A percentile compares a stretch with the other conserved stretches of the same genome.
Evolutionary conservation across 1,140 invertebrate species (phyloP).

Genomic region (Hestina assimilis): DNA sequence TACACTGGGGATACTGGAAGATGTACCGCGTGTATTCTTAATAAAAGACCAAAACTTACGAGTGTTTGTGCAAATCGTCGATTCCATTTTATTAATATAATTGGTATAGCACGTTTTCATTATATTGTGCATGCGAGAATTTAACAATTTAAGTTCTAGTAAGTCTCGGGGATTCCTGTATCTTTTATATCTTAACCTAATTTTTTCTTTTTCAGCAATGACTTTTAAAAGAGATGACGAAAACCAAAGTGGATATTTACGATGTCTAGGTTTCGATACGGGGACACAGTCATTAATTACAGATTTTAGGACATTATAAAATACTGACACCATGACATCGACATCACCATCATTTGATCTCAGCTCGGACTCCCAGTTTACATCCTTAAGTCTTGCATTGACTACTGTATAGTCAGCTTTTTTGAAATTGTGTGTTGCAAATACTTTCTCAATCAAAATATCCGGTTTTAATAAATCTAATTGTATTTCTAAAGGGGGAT

Average conservation of each 20-base stretch:
- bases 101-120: too few relatives aligned
- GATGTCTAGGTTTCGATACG: slow-evolving; percentile 1
- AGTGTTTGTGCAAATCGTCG: too few relatives aligned
- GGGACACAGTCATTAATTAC: slow-evolving; percentile 16
- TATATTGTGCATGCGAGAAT: too few relatives aligned
- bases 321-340: slow-evolving; percentile 14
- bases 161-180: slow-evolving; percentile 20
- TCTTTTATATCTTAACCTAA: slow-evolving; percentile 5
- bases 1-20: too few relatives aligned
- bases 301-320: slow-evolving; percentile 20
- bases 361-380: slow-evolving; percentile 19
- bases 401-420: slow-evolving; percentile 22
- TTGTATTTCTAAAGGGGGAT: slow-evolving; percentile 13
- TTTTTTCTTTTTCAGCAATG: slow-evolving; percentile 17
- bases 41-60: too few relatives aligned
- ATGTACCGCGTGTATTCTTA: too few relatives aligned
- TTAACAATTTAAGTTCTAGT: slow-evolving; percentile 17
- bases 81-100: too few relatives aligned
- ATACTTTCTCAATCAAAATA: not conserved
- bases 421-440: slow-evolving; percentile 19
- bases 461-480: not conserved
- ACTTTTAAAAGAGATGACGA: not conserved
- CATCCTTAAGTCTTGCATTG: slow-evolving; percentile 2
- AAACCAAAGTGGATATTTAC: slow-evolving; percentile 19
- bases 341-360: slow-evolving; percentile 3